These are phyloP conservation scores for Moxostoma hubbsi DNA, from an alignment of 2,797 vertebrate genomes.

Conservation along the genomic window DNA sequence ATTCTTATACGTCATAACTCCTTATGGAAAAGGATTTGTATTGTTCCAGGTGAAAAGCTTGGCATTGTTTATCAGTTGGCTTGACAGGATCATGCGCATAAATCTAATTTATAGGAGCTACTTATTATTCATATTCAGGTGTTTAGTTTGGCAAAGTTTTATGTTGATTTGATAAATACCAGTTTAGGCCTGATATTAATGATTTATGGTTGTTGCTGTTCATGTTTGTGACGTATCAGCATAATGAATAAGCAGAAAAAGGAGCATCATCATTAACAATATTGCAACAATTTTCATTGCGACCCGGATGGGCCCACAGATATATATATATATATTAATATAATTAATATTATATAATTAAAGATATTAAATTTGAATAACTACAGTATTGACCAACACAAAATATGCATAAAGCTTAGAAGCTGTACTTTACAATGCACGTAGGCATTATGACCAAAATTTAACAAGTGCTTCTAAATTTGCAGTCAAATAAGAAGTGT, in stretches of 20 bases:
- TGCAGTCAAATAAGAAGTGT: too few species aligned
- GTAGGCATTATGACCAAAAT: too few species aligned
- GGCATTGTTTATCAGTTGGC: constrained; percentile 11
- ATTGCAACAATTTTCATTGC: neutral
- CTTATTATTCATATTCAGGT: constrained; percentile 2
- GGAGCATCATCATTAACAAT: neutral
- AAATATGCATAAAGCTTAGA: too few species aligned
- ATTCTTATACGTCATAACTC: constrained; percentile 1
- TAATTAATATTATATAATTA: too few species aligned
- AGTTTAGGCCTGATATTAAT: neutral
- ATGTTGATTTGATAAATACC: neutral
- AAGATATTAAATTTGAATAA: too few species aligned
- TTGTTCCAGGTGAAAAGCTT: constrained; percentile 15
- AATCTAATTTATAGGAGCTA: neutral
- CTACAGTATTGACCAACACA: too few species aligned
- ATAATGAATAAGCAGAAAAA: neutral
- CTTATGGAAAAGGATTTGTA: neutral
- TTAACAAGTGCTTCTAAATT: too few species aligned
- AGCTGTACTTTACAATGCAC: too few species aligned
- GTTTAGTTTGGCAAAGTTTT: neutral
- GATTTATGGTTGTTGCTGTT: neutral
- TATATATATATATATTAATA: too few species aligned
- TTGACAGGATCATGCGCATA: neutral
- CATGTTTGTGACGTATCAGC: neutral
- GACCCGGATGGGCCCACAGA: neutral